A percentile compares a stretch with the other conserved stretches of the same genome.
These are phyloP conservation scores for Monomorium pharaonis DNA, from an alignment of 1,140 invertebrate genomes.

Conservation along the genomic window DNA sequence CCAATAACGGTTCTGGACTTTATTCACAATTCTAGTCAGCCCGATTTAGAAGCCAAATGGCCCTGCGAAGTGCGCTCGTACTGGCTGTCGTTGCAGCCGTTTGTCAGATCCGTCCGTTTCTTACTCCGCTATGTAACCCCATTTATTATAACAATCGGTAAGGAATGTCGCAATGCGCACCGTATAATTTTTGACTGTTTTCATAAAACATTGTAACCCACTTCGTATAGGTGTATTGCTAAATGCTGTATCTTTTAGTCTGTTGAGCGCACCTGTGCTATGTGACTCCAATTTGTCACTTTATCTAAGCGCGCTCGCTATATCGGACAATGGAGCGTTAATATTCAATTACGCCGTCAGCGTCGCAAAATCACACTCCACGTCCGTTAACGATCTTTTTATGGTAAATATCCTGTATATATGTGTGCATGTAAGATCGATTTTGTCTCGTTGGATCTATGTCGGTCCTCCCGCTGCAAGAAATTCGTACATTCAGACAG, in stretches of 20 bases:
- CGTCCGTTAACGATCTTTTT: conserved; percentile 77
- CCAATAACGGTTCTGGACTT: conserved; percentile 74
- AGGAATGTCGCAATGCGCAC: conserved; percentile 23
- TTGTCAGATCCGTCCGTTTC: conserved; percentile 74
- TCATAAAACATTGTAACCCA: conserved; percentile 38
- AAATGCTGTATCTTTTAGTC: conserved; percentile 75
- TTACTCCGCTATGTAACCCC: conserved; percentile 77
- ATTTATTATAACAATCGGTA: conserved; percentile 78
- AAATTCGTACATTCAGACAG: neutral
- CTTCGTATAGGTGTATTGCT: conserved; percentile 72
- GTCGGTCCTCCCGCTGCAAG: neutral
- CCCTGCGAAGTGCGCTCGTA: conserved; percentile 78
- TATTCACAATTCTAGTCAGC: conserved; percentile 69
- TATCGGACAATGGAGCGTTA: conserved; percentile 81
- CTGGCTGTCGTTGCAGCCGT: conserved; percentile 75
- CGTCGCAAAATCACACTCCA: conserved; percentile 74
- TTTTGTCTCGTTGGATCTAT: neutral
- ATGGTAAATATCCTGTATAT: conserved; percentile 71
- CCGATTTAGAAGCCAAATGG: conserved; percentile 75
- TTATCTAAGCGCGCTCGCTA: conserved; percentile 78
- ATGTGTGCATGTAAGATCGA: too few relatives aligned
- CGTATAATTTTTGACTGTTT: conserved; percentile 5
- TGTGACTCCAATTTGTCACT: conserved; percentile 76
- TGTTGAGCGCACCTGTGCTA: conserved; percentile 73
- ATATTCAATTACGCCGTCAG: conserved; percentile 80